Conservation (phyloP, 2,888 invertebrate genomes). For the Parochlus steinenii region DNA sequence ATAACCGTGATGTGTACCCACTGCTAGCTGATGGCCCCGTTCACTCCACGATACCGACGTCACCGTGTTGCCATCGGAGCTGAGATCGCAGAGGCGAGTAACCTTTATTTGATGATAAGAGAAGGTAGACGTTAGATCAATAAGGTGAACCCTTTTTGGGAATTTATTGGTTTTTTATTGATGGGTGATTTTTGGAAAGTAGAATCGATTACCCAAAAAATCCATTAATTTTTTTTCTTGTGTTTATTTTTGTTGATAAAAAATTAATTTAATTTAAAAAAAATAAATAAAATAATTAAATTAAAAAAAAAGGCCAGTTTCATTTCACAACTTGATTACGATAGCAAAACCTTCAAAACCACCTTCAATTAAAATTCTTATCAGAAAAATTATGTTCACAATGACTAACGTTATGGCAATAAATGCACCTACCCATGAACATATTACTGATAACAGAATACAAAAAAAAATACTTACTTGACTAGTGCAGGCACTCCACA, state of each 20-base stretch:
- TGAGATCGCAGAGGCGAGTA: conserved; percentile 87
- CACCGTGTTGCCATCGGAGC: conserved; percentile 83
- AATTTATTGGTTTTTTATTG: too few relatives aligned
- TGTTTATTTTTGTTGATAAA: too few relatives aligned
- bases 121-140: background rate
- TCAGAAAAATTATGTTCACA: too few relatives aligned
- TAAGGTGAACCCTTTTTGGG: background rate
- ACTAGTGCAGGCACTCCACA: conserved; percentile 98
- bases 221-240: too few relatives aligned
- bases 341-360: conserved; percentile 4
- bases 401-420: conserved; percentile 10
- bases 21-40: conserved; percentile 88
- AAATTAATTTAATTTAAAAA: too few relatives aligned
- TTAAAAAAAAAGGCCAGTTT: too few relatives aligned
- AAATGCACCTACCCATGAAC: conserved; percentile 7
- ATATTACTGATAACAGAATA: conserved; percentile 1
- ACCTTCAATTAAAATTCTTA: conserved; percentile 6
- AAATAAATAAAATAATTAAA: too few relatives aligned
- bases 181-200: too few relatives aligned
- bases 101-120: conserved; percentile 35
- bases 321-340: too few relatives aligned
- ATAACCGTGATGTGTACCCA: conserved; percentile 93
- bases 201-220: too few relatives aligned
- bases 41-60: conserved; percentile 99
- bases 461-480: conserved; percentile 40